phyloP scores from a whole-genome alignment of 2,888 invertebrate species.

The Drosophila anomalata region DNA sequence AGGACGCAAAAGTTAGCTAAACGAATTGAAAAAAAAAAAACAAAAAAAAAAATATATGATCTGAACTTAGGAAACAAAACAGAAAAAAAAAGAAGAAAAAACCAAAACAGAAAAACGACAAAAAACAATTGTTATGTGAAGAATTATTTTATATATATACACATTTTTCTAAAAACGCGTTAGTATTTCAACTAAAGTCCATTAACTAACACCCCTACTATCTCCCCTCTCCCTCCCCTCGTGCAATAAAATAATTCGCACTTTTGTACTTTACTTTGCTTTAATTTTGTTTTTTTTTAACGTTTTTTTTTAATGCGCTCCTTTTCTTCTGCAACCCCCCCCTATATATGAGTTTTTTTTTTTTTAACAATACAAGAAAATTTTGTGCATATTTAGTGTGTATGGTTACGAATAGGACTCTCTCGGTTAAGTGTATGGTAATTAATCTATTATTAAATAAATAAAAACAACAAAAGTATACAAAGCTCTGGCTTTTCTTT shows the following conservation, averaged over 20 bases:
- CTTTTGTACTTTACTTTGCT: conserved; percentile 20
- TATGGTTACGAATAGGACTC: conserved; percentile 75
- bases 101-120: conserved; percentile 47
- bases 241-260: conserved; percentile 6
- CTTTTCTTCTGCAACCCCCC: neutral
- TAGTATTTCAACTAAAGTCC: conserved; percentile 66
- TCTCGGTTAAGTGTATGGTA: conserved; percentile 76
- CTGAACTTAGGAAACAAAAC: conserved; percentile 34
- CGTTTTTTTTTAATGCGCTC: neutral
- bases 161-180: conserved; percentile 63
- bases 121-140: conserved; percentile 67
- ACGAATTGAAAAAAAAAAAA: conserved; percentile 55
- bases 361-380: conserved; percentile 57
- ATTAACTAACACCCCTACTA: conserved; percentile 15
- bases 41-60: conserved; percentile 40
- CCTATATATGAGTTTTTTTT: conserved; percentile 28
- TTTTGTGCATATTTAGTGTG: conserved; percentile 78
- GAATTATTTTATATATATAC: conserved; percentile 67
- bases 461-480: conserved; percentile 63
- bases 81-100: conserved; percentile 38
- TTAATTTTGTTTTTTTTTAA: conserved; percentile 23
- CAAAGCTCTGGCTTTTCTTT: conserved; percentile 2
- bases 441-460: conserved; percentile 77
- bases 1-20: conserved; percentile 53
- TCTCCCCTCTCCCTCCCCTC: conserved; percentile 14